Conservation (phyloP, 2,797 vertebrate species). For the Aotus griseimembra region DNA sequence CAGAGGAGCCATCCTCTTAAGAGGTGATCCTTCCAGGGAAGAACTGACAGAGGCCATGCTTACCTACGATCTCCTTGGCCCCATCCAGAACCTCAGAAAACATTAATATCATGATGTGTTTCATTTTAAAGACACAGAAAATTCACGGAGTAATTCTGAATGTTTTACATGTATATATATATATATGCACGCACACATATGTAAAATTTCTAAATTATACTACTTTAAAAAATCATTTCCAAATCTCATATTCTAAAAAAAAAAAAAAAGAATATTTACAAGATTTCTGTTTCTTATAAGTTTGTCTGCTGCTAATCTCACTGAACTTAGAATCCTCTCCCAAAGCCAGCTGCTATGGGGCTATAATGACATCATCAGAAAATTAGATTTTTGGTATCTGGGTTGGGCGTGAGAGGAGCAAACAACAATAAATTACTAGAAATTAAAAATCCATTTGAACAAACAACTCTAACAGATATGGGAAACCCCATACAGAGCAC, state of each 20-base stretch:
- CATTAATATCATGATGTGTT: background rate
- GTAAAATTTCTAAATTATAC: background rate
- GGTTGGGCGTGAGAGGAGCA: background rate
- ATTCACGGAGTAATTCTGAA: slow-evolving; percentile 6
- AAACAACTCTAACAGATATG: background rate
- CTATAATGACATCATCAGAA: slow-evolving; percentile 62
- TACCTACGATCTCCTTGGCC: fast-evolving
- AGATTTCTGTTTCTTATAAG: slow-evolving; percentile 38
- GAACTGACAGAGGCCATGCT: background rate
- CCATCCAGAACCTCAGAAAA: background rate
- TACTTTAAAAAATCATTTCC: slow-evolving; percentile 21
- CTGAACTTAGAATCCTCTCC: background rate
- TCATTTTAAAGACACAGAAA: background rate
- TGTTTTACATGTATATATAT: background rate
- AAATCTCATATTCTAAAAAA: background rate
- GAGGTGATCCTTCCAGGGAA: fast-evolving
- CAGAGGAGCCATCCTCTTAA: background rate
- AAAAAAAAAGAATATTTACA: background rate
- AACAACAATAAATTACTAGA: slow-evolving; percentile 48
- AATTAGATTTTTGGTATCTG: slow-evolving; percentile 48
- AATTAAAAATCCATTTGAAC: slow-evolving; percentile 42
- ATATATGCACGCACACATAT: fast-evolving
- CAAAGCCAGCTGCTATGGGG: slow-evolving; percentile 28
- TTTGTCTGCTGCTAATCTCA: slow-evolving; percentile 15
- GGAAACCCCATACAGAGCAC: background rate